Evolutionary conservation across 2,113 vertebrate species (phyloP).

Genomic region (Penelope pileata): DNA sequence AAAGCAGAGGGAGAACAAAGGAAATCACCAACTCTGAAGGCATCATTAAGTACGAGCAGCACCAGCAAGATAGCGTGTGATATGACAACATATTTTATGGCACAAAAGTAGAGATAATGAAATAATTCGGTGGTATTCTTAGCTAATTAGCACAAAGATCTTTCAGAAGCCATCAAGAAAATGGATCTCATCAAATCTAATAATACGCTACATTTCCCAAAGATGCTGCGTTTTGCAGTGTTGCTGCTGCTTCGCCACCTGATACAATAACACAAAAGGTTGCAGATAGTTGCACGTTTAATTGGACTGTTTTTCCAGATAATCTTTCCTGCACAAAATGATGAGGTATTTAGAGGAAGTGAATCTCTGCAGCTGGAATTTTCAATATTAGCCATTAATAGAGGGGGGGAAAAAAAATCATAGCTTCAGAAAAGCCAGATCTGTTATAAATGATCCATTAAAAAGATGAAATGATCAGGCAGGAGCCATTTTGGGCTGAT

Average conservation of each 20-base stretch:
- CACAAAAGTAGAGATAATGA: conserved; percentile 78
- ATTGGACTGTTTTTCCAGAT: background rate
- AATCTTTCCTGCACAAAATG: background rate
- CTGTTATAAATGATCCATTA: background rate
- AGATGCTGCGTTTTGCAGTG: conserved; percentile 5
- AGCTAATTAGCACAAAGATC: conserved; percentile 78
- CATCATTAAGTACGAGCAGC: conserved; percentile 73
- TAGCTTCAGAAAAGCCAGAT: background rate
- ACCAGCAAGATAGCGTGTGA: conserved; percentile 71
- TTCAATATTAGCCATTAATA: background rate
- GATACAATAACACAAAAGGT: background rate
- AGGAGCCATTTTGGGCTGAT: background rate
- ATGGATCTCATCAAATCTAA: conserved; percentile 73
- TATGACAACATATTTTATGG: conserved; percentile 78
- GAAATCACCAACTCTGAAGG: conserved; percentile 72
- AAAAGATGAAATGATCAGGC: background rate
- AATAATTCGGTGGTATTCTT: conserved; percentile 77
- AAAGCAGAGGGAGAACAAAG: conserved; percentile 81
- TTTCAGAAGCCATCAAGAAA: conserved; percentile 75
- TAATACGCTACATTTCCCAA: conserved; percentile 36
- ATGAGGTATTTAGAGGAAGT: background rate
- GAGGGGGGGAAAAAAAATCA: background rate
- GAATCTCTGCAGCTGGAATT: background rate
- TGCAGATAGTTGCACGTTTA: background rate
- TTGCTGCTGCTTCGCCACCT: conserved; percentile 29